These are phyloP conservation scores for Takifugu flavidus DNA, from an alignment of 2,113 vertebrate species.

Conservation along the genomic window DNA sequence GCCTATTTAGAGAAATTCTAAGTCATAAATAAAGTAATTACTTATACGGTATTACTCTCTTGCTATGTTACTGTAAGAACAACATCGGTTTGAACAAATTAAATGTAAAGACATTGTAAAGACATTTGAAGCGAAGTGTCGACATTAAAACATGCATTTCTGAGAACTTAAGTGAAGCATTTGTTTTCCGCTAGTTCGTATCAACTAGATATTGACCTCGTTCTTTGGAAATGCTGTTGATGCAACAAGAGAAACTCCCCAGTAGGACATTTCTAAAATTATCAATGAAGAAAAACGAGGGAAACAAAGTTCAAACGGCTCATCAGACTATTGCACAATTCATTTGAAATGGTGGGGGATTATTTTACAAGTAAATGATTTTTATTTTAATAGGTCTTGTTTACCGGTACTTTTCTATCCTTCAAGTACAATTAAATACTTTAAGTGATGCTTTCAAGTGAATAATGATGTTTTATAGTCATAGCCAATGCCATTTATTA, in stretches of 20 bases:
- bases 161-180: too few species aligned
- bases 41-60: background rate
- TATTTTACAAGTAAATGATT: too few species aligned
- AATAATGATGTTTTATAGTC: background rate
- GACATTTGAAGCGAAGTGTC: too few species aligned
- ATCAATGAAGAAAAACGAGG: conserved; percentile 36
- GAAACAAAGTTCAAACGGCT: conserved; percentile 3
- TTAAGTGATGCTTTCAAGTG: too few species aligned
- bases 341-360: too few species aligned
- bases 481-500: background rate
- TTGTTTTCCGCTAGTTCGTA: background rate
- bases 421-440: too few species aligned
- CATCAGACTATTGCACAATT: background rate
- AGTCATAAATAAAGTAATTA: background rate
- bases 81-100: background rate
- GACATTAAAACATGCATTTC: too few species aligned
- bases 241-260: conserved; percentile 61
- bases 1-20: background rate
- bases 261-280: conserved; percentile 40
- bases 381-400: too few species aligned
- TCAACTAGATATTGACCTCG: background rate
- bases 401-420: too few species aligned
- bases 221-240: conserved; percentile 47
- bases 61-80: too few species aligned
- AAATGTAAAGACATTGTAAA: background rate